Percentiles rank a stretch among this genome's conserved stretches.
Conservation (phyloP, 2,888 invertebrate species). For the Diarsia mendica region DNA sequence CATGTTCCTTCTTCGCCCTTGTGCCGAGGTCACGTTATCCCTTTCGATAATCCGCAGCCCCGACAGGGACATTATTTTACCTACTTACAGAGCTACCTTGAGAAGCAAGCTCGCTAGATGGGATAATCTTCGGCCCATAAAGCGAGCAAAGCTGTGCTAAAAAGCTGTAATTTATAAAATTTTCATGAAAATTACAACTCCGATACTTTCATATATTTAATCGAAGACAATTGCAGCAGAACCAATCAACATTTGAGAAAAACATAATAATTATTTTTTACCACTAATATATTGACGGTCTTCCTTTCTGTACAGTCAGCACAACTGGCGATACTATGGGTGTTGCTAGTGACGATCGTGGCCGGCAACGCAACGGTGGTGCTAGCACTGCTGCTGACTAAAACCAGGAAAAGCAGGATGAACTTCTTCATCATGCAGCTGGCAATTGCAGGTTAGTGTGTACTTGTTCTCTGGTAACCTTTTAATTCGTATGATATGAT, state of each 20-base stretch:
- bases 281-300: background rate
- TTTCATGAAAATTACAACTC: no score
- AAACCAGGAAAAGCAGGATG: constrained; percentile 97
- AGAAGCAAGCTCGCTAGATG: no score
- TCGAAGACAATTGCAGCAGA: background rate
- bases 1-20: no score
- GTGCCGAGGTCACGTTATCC: no score
- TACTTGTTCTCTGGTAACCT: background rate
- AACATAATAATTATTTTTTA: background rate
- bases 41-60: no score
- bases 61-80: no score
- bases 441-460: constrained; percentile 95
- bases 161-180: no score
- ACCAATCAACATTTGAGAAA: background rate
- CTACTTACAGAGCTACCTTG: no score
- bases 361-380: constrained; percentile 96
- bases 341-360: constrained; percentile 95
- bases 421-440: constrained; percentile 98
- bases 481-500: background rate
- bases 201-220: background rate
- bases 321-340: constrained; percentile 96
- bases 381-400: constrained; percentile 94
- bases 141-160: no score
- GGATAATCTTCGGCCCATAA: no score
- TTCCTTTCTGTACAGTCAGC: constrained; percentile 91